Percentiles rank a stretch among this genome's conserved stretches.
These are phyloP conservation scores for Clytia hemisphaerica DNA, from an alignment of 30 jellyfish, hydroid and myxozoan genomes.

Conservation along the genomic window DNA sequence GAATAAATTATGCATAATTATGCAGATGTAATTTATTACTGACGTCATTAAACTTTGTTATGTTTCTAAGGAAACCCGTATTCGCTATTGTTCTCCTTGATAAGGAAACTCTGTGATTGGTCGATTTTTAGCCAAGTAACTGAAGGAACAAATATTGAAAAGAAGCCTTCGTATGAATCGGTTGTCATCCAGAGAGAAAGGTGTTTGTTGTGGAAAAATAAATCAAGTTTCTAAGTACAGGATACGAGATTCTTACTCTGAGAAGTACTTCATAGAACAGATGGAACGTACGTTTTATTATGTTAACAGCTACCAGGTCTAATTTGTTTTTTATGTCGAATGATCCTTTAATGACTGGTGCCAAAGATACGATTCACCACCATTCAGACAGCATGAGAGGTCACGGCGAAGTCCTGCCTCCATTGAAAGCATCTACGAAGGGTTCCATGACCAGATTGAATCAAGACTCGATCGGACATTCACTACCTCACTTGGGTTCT, in stretches of 20 bases:
- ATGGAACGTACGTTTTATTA: slow-evolving; percentile 15
- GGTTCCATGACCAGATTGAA: slow-evolving; percentile 54
- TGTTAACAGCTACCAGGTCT: slow-evolving; percentile 71
- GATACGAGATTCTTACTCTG: not conserved
- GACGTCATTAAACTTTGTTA: slow-evolving; percentile 12
- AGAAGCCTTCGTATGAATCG: slow-evolving; percentile 19
- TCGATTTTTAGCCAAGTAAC: slow-evolving; percentile 71
- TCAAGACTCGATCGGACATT: slow-evolving; percentile 63
- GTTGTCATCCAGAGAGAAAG: not conserved
- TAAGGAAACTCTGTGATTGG: slow-evolving; percentile 47
- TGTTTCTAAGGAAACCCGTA: slow-evolving; percentile 23
- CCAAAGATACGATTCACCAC: slow-evolving; percentile 46
- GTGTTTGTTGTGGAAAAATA: slow-evolving; percentile 23
- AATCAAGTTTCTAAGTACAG: slow-evolving; percentile 16
- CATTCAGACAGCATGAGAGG: slow-evolving; percentile 60
- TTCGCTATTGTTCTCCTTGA: not conserved
- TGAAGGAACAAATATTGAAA: slow-evolving; percentile 29
- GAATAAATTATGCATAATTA: too few species aligned
- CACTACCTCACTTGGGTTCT: slow-evolving; percentile 74
- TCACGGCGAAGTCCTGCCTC: slow-evolving; percentile 93
- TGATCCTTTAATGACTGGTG: slow-evolving; percentile 46
- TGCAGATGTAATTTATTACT: too few species aligned
- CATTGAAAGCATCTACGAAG: slow-evolving; percentile 73
- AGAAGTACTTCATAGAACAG: not conserved
- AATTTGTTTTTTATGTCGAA: slow-evolving; percentile 56